phyloP scores from a whole-genome alignment of 2,888 invertebrate species.

The Dione juno region DNA sequence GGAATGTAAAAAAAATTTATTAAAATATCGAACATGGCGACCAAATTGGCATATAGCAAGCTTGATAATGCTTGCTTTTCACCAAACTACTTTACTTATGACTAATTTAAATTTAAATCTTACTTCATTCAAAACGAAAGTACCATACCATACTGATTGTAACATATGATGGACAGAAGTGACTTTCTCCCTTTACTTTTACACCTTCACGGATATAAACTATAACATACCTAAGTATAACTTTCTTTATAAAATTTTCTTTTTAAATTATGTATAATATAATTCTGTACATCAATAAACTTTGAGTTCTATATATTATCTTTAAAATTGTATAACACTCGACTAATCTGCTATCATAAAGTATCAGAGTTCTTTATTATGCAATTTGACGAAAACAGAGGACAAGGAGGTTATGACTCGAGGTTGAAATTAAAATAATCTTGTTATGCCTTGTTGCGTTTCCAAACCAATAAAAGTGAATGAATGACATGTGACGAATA shows the following conservation, averaged over 20 bases:
- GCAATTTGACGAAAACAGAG: neutral
- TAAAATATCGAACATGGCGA: no score
- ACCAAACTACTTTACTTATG: no score
- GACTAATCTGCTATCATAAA: neutral
- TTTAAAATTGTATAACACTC: neutral
- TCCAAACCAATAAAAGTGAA: slow-evolving; percentile 11
- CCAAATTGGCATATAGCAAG: no score
- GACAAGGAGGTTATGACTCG: neutral
- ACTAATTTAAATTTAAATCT: slow-evolving; percentile 15
- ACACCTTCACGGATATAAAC: slow-evolving; percentile 35
- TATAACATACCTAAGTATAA: slow-evolving; percentile 27
- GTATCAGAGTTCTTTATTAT: neutral
- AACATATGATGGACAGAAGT: slow-evolving; percentile 27
- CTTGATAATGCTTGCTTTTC: no score
- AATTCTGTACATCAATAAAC: no score
- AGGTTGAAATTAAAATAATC: slow-evolving; percentile 15
- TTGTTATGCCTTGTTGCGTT: slow-evolving; percentile 8
- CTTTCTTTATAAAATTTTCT: slow-evolving; percentile 36
- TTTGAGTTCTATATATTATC: neutral
- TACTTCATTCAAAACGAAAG: slow-evolving; percentile 33
- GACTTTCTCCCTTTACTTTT: slow-evolving; percentile 41
- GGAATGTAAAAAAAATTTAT: no score
- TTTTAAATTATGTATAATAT: no score
- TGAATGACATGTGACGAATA: slow-evolving; percentile 12
- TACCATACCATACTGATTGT: slow-evolving; percentile 11